Conservation (phyloP, 1,140 invertebrate genomes). For the Drosophila repleta region DNA sequence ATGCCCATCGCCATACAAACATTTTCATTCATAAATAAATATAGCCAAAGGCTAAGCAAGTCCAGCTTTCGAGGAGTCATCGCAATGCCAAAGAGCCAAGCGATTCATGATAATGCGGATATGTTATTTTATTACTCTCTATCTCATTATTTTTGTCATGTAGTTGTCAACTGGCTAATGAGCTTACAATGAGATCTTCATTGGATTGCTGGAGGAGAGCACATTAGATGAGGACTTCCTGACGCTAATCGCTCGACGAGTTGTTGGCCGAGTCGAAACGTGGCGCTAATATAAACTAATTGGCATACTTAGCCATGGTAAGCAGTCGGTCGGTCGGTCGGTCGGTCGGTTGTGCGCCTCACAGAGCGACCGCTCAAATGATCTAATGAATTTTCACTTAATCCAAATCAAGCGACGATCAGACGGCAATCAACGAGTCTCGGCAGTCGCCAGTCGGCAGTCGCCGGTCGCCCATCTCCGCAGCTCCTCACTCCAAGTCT, state of each 20-base stretch:
- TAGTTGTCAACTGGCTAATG: conserved; percentile 49
- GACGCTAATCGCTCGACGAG: conserved; percentile 48
- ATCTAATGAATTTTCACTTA: conserved; percentile 81
- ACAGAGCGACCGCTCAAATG: conserved; percentile 55
- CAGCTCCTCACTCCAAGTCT: conserved; percentile 22
- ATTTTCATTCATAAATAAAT: no score
- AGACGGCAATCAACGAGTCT: conserved; percentile 43
- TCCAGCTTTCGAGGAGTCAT: not conserved
- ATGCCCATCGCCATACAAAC: not conserved
- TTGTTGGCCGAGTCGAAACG: conserved; percentile 6
- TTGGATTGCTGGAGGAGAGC: conserved; percentile 4
- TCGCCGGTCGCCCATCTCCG: not conserved
- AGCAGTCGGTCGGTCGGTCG: no score
- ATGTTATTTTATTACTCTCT: not conserved
- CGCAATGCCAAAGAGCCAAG: conserved; percentile 11
- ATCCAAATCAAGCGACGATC: conserved; percentile 77
- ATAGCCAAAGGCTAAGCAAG: no score
- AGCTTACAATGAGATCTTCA: conserved; percentile 57
- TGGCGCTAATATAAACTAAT: conserved; percentile 69
- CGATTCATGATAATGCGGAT: conserved; percentile 28
- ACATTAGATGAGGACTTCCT: conserved; percentile 49
- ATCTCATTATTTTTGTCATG: conserved; percentile 26
- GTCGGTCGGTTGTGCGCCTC: conserved; percentile 72
- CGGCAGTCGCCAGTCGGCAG: conserved; percentile 6
- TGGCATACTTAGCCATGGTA: conserved; percentile 57